Conservation (phyloP, 2,888 invertebrate genomes). For the Ceriagrion tenellum region DNA sequence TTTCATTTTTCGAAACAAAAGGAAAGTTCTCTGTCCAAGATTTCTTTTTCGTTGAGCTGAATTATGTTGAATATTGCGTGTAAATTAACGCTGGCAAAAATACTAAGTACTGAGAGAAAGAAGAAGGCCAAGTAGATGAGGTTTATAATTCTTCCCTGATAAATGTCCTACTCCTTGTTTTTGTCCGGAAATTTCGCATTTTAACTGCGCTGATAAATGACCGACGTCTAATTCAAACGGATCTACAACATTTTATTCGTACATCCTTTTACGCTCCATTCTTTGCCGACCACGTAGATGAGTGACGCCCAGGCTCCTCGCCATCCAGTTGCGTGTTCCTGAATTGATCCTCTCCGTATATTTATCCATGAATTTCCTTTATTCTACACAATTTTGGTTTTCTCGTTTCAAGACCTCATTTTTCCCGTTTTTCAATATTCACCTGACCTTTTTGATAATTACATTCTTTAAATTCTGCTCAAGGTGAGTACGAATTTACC, state of each 20-base stretch:
- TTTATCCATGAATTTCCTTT: background rate
- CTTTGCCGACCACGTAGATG: background rate
- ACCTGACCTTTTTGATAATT: background rate
- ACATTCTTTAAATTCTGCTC: too few relatives aligned
- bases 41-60: background rate
- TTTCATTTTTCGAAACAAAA: too few relatives aligned
- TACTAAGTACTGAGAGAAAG: background rate
- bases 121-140: background rate
- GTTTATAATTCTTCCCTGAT: background rate
- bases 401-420: too few relatives aligned
- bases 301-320: background rate
- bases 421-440: background rate
- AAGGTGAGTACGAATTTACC: too few relatives aligned
- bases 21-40: too few relatives aligned
- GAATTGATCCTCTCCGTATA: background rate
- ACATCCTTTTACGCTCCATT: background rate
- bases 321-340: background rate
- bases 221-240: background rate
- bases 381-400: background rate
- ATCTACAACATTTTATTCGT: background rate
- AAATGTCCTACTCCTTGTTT: background rate
- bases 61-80: background rate
- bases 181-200: background rate
- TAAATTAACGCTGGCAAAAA: background rate
- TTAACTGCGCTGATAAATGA: background rate